phyloP scores from a whole-genome alignment of 2,797 vertebrate genomes.

The Halcyon badia region DNA sequence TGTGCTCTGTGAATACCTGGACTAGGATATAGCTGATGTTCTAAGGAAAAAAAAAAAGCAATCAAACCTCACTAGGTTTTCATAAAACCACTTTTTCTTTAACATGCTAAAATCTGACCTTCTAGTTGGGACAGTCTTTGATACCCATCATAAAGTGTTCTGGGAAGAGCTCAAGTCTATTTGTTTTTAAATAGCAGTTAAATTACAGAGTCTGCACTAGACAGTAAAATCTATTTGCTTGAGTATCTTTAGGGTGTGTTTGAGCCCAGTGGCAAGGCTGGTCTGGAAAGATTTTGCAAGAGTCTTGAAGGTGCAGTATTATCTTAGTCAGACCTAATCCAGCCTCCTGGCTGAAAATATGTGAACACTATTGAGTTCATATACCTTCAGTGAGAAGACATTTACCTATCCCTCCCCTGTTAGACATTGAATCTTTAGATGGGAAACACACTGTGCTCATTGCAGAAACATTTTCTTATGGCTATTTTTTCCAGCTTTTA shows the following conservation, averaged over 20 bases:
- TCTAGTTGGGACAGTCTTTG: conserved; percentile 7
- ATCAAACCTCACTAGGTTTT: not conserved
- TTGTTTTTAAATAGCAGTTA: conserved; percentile 45
- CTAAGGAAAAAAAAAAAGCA: not conserved
- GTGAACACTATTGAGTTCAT: not conserved
- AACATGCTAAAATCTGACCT: not conserved
- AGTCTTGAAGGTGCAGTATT: not conserved
- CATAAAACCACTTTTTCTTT: not conserved
- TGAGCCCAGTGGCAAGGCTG: not conserved
- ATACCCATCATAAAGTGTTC: conserved; percentile 23
- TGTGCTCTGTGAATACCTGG: not conserved
- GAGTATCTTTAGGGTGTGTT: conserved; percentile 20
- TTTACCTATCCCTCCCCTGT: not conserved
- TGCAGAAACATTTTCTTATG: not conserved
- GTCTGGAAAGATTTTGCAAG: conserved; percentile 32
- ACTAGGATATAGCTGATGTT: not conserved
- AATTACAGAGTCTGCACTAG: conserved; percentile 35
- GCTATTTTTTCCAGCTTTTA: not conserved
- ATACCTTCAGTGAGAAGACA: not conserved
- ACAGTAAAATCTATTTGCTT: conserved; percentile 15
- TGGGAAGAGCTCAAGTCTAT: not conserved
- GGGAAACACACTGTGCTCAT: not conserved
- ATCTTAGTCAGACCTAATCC: not conserved
- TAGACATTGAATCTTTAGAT: not conserved
- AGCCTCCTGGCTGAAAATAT: not conserved